These are phyloP conservation scores for Abscondita cerata DNA, from an alignment of 2,888 invertebrate species.

Conservation along the genomic window DNA sequence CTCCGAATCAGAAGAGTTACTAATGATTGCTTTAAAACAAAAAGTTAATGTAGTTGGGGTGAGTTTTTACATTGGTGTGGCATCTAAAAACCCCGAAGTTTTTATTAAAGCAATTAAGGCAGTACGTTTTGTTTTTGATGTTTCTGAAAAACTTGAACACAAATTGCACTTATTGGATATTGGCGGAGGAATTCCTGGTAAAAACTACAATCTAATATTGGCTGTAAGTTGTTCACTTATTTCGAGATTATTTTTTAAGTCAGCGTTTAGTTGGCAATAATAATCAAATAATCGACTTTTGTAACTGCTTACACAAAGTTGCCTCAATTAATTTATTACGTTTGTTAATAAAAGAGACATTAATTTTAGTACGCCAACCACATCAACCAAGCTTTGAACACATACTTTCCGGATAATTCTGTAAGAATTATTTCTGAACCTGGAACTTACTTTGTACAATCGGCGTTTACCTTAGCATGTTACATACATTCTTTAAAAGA, in stretches of 20 bases:
- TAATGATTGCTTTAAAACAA: constrained; percentile 76
- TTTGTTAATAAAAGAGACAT: too few species aligned
- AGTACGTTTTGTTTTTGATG: constrained; percentile 72
- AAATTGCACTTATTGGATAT: constrained; percentile 83
- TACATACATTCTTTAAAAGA: constrained; percentile 82
- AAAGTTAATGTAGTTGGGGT: constrained; percentile 78
- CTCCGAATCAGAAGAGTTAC: constrained; percentile 75
- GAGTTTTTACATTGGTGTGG: constrained; percentile 95
- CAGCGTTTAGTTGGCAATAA: too few species aligned
- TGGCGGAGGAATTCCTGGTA: constrained; percentile 86
- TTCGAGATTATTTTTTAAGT: too few species aligned
- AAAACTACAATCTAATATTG: too few species aligned
- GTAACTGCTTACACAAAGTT: too few species aligned
- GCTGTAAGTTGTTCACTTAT: too few species aligned
- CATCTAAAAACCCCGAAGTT: constrained; percentile 81
- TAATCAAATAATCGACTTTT: too few species aligned
- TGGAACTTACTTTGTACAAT: constrained; percentile 94
- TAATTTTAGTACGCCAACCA: constrained; percentile 74
- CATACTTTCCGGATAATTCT: constrained; percentile 80
- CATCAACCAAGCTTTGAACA: constrained; percentile 81
- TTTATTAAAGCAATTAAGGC: constrained; percentile 80
- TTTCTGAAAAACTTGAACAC: constrained; percentile 75
- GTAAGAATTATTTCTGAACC: constrained; percentile 94
- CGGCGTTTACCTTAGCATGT: constrained; percentile 91
- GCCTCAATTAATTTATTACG: too few species aligned